Evolutionary conservation across 2,113 vertebrate species (phyloP).

Genomic region (Chitala chitala): DNA sequence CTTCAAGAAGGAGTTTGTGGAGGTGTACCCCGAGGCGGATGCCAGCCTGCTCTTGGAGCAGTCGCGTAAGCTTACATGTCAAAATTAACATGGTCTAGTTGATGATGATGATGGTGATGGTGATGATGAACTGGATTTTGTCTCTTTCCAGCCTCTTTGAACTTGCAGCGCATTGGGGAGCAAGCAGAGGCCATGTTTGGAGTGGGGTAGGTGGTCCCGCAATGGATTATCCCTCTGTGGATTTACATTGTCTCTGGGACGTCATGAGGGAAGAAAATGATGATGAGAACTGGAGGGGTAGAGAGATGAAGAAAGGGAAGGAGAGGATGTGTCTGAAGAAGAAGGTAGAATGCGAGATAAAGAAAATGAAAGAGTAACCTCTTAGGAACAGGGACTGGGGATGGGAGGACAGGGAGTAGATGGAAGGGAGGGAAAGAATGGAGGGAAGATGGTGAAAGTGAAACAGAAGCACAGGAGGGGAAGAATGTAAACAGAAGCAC

Average conservation of each 20-base stretch:
- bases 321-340: no score
- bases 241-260: background rate
- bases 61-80: constrained; percentile 70
- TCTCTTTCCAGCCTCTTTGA: constrained; percentile 70
- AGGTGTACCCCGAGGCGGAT: constrained; percentile 86
- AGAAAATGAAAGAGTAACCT: no score
- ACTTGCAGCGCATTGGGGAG: constrained; percentile 88
- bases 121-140: background rate
- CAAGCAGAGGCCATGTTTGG: constrained; percentile 96
- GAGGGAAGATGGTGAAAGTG: no score
- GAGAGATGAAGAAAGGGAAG: no score
- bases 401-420: background rate
- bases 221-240: no score
- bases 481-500: background rate
- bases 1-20: constrained; percentile 97
- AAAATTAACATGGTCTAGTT: no score
- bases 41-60: constrained; percentile 83
- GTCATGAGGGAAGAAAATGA: no score
- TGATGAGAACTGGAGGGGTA: no score
- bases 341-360: no score
- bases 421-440: background rate
- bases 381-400: background rate
- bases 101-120: no score
- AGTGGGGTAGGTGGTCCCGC: constrained; percentile 73
- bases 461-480: background rate